These are phyloP conservation scores for Bradypodion ventrale DNA, from an alignment of 2,797 vertebrate genomes.

Conservation along the genomic window DNA sequence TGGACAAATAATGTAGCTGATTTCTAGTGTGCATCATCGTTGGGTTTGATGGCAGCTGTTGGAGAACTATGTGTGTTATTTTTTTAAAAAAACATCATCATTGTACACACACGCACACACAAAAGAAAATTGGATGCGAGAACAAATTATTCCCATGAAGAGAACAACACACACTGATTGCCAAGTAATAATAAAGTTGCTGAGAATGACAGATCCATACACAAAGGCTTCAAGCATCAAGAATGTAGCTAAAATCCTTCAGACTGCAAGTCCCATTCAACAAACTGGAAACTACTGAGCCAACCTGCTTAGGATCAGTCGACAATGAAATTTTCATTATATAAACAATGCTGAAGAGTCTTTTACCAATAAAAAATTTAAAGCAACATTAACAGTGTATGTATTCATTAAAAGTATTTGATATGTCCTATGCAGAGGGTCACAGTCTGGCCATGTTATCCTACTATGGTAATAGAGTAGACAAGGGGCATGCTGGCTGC, in stretches of 20 bases:
- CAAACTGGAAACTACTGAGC: not conserved
- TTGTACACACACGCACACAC: too few species aligned
- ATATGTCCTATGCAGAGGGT: too few species aligned
- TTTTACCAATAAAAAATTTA: too few species aligned
- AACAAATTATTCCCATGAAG: not conserved
- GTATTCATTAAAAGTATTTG: too few species aligned
- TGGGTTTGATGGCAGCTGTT: constrained; percentile 14
- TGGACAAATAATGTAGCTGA: not conserved
- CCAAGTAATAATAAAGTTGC: not conserved
- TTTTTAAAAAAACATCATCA: not conserved
- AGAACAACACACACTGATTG: not conserved
- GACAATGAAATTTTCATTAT: not conserved
- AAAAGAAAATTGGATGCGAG: not conserved
- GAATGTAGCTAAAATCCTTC: not conserved
- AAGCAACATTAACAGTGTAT: too few species aligned
- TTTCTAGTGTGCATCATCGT: not conserved
- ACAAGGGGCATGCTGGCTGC: too few species aligned
- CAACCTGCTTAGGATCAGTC: not conserved
- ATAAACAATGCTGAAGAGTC: not conserved
- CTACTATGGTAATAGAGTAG: too few species aligned
- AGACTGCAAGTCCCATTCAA: not conserved
- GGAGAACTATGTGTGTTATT: constrained; percentile 23
- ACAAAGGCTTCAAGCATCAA: not conserved
- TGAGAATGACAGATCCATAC: constrained; percentile 1
- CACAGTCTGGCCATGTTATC: too few species aligned